Evolutionary conservation across 1,140 invertebrate species (phyloP), one percentile per base, ranked within the genome.

Genomic region (Amyelois transitella): DNA sequence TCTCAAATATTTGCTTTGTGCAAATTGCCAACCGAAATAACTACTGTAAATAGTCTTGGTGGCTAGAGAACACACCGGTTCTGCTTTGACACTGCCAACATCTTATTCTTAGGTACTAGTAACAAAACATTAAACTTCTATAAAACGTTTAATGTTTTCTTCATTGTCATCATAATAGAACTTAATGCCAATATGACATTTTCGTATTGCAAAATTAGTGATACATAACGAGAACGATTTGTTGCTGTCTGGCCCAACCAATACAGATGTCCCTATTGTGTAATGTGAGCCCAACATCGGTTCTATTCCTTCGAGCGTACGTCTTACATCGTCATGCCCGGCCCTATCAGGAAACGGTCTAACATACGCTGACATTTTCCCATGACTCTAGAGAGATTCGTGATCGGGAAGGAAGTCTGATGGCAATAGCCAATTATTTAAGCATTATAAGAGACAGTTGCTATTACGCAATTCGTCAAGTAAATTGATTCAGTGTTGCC

Each of bases 1-100:
- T 49, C 54, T 67, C 64, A 66, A 71, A 77, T 77, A 70, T 80
- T 82, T 72, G 62, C 58, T 59, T 73, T 72, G 64, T 66, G 70
- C 69, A 78, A 77, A 60, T 60, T 60, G 63, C 53, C 63, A 63
- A 52, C 58, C 62, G 62, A 68, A 72, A 73, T 66, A 65, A 66
- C 55, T 54, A 53, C 51, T 72, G 69, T 71, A 64, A 72, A 68
- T 68, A 62, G 62, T 49, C 44, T n/a, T 21, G 43, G 25, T 18
- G n/a, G 43, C 47, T 45, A 51, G 43, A n/a, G n/a, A n/a, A n/a
- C n/a, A n/a, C n/a, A n/a, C n/a, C n/a, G n/a, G n/a, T n/a, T n/a
- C n/a, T n/a, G n/a, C n/a, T n/a, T n/a, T n/a, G n/a, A n/a, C n/a
- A n/a, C n/a, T n/a, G n/a, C n/a, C n/a, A n/a, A n/a, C n/a, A n/a